A percentile compares a stretch with the other conserved stretches of the same genome.
phyloP scores from a whole-genome alignment of 2,797 vertebrate species.

The Chelonia mydas region DNA sequence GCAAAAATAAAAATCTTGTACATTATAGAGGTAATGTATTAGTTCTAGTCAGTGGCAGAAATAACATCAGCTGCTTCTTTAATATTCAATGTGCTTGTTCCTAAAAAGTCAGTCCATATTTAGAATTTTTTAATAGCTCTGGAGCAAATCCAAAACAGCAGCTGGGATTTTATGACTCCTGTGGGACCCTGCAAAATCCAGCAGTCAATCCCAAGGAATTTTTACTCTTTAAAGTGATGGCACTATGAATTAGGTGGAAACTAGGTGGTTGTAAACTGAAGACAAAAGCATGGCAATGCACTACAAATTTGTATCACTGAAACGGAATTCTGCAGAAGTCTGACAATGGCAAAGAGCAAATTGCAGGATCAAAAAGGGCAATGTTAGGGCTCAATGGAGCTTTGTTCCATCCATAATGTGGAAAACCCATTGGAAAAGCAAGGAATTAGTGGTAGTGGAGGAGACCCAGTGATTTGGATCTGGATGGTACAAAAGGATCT shows the following conservation, averaged over 20 bases:
- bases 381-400: not conserved
- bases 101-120: constrained; percentile 47
- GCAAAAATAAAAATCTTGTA: not conserved
- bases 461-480: constrained; percentile 6
- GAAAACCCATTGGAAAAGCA: not conserved
- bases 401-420: not conserved
- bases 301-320: not conserved
- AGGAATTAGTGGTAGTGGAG: not conserved
- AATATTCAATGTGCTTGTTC: constrained; percentile 27
- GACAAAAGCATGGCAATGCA: not conserved
- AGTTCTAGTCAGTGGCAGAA: not conserved
- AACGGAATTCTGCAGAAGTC: constrained; percentile 29
- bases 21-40: constrained; percentile 3
- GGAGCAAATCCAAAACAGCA: constrained; percentile 72
- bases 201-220: constrained; percentile 47
- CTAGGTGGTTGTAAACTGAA: constrained; percentile 4
- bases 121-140: constrained; percentile 60
- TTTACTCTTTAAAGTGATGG: constrained; percentile 22
- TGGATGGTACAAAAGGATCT: not conserved
- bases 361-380: not conserved
- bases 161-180: constrained; percentile 69
- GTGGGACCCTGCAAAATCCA: constrained; percentile 52
- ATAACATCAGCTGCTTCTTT: constrained; percentile 41
- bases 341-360: not conserved
- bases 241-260: not conserved